Evolutionary conservation across 2,888 invertebrate species (phyloP).

Genomic region (Mythimna impura): DNA sequence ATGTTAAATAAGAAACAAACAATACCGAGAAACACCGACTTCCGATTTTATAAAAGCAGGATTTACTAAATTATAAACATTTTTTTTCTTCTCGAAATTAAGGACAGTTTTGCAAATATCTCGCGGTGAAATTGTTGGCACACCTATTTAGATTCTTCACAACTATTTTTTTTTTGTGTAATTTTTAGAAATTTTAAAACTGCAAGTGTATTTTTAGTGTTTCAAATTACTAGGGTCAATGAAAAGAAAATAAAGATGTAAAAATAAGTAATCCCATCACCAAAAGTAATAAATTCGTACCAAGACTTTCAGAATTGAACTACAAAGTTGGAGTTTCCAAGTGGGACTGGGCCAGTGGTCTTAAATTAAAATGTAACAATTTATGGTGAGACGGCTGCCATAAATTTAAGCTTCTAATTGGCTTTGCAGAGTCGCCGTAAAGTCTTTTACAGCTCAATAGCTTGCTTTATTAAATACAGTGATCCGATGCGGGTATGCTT

Average conservation of each 20-base stretch:
- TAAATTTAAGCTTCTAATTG: conserved; percentile 88
- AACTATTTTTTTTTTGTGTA: no score
- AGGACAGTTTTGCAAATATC: no score
- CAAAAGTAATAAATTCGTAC: conserved; percentile 57
- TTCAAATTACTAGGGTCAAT: background rate
- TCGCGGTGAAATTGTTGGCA: no score
- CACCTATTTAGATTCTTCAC: no score
- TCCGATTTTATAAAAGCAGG: no score
- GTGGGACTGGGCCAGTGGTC: conserved; percentile 75
- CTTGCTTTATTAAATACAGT: conserved; percentile 81
- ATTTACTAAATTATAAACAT: background rate
- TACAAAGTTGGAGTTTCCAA: conserved; percentile 63
- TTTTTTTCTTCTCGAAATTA: background rate
- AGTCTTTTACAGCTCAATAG: conserved; percentile 86
- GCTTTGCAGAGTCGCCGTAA: conserved; percentile 84
- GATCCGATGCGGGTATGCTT: conserved; percentile 51
- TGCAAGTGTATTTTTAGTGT: background rate
- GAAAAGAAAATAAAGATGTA: background rate
- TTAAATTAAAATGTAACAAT: conserved; percentile 89
- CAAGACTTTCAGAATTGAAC: conserved; percentile 57
- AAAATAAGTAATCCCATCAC: conserved; percentile 35
- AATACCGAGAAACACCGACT: no score
- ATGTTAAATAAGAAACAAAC: no score
- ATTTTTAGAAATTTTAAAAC: no score
- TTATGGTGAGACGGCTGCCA: conserved; percentile 82